A percentile compares a stretch with the other conserved stretches of the same genome.
phyloP scores from a whole-genome alignment of 2,797 vertebrate species.

The Hemibagrus guttatus region DNA sequence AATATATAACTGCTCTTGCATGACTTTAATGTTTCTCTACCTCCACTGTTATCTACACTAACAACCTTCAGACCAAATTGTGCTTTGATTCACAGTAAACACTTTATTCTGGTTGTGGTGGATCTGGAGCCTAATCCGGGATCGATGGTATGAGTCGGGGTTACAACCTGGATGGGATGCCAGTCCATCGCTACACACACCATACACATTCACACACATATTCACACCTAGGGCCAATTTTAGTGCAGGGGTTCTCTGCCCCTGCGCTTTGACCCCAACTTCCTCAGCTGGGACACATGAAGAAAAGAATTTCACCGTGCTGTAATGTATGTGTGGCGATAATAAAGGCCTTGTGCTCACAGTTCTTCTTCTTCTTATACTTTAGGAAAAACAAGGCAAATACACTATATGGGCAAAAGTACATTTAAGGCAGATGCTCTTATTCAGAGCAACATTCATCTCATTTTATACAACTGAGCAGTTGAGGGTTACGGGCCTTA shows the following conservation, averaged over 20 bases:
- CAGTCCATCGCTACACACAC: neutral
- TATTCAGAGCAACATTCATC: no score
- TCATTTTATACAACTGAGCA: no score
- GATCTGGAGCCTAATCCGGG: neutral
- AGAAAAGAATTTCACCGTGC: no score
- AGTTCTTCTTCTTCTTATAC: no score
- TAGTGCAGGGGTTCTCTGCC: neutral
- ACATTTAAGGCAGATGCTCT: no score
- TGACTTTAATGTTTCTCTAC: neutral
- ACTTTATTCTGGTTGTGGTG: neutral
- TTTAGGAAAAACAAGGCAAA: neutral
- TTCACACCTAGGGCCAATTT: neutral
- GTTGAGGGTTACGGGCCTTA: no score
- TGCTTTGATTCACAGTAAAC: neutral
- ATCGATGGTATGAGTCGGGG: no score
- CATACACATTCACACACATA: neutral
- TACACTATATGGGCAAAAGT: neutral
- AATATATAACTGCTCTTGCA: neutral
- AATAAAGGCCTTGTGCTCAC: no score
- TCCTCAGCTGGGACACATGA: no score
- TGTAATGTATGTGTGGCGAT: no score
- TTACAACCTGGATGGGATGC: neutral
- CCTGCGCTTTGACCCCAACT: no score
- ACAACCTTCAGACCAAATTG: neutral
- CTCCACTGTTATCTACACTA: neutral